These are phyloP conservation scores for Brachyptera risi DNA, from an alignment of 2,888 invertebrate species.

Conservation along the genomic window DNA sequence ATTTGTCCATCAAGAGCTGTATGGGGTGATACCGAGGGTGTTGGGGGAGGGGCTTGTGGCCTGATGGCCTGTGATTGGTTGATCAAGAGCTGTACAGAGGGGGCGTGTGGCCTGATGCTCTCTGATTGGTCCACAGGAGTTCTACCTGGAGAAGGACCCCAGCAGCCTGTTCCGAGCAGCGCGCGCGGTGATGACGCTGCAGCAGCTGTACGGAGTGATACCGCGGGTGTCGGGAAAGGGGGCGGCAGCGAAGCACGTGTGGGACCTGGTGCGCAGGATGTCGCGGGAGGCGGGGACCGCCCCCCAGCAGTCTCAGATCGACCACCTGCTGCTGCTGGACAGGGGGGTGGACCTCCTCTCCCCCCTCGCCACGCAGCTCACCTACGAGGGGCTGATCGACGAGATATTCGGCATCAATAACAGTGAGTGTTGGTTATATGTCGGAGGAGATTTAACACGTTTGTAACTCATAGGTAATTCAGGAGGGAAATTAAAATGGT, in stretches of 20 bases:
- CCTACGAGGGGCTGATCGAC: slow-evolving; percentile 96
- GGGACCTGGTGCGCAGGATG: slow-evolving; percentile 77
- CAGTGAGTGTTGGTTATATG: no score
- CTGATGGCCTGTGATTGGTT: no score
- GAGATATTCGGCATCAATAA: slow-evolving; percentile 86
- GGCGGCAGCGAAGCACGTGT: slow-evolving; percentile 79
- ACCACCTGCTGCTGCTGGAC: slow-evolving; percentile 86
- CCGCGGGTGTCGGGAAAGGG: slow-evolving; percentile 89
- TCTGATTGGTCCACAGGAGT: no score
- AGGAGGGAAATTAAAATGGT: no score
- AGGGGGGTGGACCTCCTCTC: slow-evolving; percentile 88
- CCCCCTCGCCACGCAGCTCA: slow-evolving; percentile 89
- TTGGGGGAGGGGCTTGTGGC: slow-evolving; percentile 88
- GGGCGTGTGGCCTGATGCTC: no score
- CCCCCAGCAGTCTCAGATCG: slow-evolving; percentile 53
- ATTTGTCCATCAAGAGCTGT: slow-evolving; percentile 81
- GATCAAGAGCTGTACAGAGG: no score
- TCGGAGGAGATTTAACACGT: no score
- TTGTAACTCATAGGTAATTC: no score
- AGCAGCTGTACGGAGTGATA: slow-evolving; percentile 85
- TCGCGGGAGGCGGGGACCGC: slow-evolving; percentile 55
- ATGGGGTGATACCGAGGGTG: slow-evolving; percentile 84
- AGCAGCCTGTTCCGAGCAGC: slow-evolving; percentile 85
- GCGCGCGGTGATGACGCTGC: slow-evolving; percentile 77
- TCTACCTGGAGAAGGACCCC: slow-evolving; percentile 83